These are phyloP conservation scores for Thinocorus orbignyianus DNA, from an alignment of 2,113 vertebrate species.

Conservation along the genomic window DNA sequence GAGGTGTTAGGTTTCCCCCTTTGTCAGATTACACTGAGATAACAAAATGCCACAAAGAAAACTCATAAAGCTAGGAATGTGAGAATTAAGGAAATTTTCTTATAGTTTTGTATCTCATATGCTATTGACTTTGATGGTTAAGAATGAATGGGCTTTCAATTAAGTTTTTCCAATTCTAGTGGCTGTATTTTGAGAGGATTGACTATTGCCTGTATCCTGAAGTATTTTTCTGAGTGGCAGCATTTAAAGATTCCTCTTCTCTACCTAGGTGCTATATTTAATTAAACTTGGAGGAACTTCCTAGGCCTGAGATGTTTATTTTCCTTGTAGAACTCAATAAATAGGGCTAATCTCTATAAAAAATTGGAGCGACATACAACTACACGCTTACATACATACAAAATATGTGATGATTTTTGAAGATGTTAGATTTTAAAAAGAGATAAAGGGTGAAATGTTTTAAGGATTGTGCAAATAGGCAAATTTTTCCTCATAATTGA, in stretches of 20 bases:
- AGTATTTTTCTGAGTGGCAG: background rate
- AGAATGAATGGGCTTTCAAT: accelerated
- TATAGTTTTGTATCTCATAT: background rate
- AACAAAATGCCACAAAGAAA: background rate
- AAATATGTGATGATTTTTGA: background rate
- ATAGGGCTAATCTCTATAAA: background rate
- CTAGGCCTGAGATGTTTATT: background rate
- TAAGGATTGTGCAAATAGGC: background rate
- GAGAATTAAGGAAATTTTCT: background rate
- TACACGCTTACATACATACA: background rate
- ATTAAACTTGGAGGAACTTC: background rate
- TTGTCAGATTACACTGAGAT: background rate
- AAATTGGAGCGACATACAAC: background rate
- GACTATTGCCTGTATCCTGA: background rate
- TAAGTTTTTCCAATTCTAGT: background rate
- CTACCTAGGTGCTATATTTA: background rate
- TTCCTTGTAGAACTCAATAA: background rate
- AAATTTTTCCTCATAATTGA: background rate
- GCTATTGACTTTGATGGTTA: background rate
- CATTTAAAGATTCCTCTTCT: background rate
- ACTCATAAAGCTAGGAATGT: background rate
- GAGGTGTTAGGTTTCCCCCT: background rate
- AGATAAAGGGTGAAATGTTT: background rate
- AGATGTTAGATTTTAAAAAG: background rate
- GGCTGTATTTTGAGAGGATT: background rate